phyloP scores from a whole-genome alignment of 2,888 invertebrate genomes.

The Parasteatoda lunata region DNA sequence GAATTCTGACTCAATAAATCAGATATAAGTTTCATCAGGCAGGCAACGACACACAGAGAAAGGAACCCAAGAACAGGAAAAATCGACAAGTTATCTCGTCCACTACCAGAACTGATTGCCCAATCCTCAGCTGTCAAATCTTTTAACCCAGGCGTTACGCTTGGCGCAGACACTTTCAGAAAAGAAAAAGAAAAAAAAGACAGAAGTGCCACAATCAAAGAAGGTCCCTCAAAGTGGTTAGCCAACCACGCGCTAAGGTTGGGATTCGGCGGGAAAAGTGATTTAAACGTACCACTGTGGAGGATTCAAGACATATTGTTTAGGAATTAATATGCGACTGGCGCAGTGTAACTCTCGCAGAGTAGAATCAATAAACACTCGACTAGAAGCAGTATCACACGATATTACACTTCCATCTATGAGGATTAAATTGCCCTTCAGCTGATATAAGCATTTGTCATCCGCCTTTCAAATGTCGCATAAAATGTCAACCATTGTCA shows the following conservation, averaged over 20 bases:
- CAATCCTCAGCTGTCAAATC: slow-evolving; percentile 26
- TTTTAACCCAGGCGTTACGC: slow-evolving; percentile 55
- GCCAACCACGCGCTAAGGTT: not conserved
- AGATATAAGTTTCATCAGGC: slow-evolving; percentile 53
- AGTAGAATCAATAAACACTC: slow-evolving; percentile 34
- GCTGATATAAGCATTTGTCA: slow-evolving; percentile 28
- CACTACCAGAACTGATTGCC: slow-evolving; percentile 58
- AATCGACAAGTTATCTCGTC: slow-evolving; percentile 6
- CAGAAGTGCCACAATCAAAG: not conserved
- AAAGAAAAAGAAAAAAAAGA: not conserved
- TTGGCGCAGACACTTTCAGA: slow-evolving; percentile 17
- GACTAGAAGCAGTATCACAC: not conserved
- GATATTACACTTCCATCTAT: not conserved
- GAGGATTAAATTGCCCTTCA: not conserved
- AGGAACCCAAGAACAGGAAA: not conserved
- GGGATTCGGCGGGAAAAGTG: slow-evolving; percentile 14
- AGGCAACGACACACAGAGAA: not conserved
- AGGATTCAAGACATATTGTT: not conserved
- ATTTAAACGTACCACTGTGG: slow-evolving; percentile 34
- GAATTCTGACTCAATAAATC: slow-evolving; percentile 33
- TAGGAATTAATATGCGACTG: slow-evolving; percentile 31
- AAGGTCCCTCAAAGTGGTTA: slow-evolving; percentile 1
- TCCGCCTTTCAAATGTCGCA: not conserved
- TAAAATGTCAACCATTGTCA: not conserved
- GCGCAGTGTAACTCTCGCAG: slow-evolving; percentile 22